phyloP scores from a whole-genome alignment of 1,140 invertebrate genomes.

The Lordiphosa clarofinis region DNA sequence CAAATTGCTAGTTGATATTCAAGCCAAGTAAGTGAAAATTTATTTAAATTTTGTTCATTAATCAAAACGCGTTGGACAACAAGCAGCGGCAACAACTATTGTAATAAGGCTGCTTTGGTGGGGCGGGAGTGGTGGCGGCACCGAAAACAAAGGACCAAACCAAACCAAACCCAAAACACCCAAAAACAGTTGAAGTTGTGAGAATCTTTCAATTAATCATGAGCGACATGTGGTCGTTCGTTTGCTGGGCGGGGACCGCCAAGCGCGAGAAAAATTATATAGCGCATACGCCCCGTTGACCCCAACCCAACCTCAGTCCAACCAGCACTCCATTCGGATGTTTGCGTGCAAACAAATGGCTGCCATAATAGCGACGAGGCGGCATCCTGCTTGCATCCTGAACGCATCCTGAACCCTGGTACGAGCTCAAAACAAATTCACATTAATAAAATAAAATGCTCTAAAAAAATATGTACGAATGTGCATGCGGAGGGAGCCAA shows the following conservation, averaged over 20 bases:
- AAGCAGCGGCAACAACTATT: no score
- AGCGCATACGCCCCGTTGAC: slow-evolving; percentile 53
- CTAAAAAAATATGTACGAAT: background rate
- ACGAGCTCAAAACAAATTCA: slow-evolving; percentile 40
- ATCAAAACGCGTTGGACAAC: no score
- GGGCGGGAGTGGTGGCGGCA: no score
- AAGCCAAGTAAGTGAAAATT: no score
- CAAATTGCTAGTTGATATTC: no score
- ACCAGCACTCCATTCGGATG: slow-evolving; percentile 18
- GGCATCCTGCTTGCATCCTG: slow-evolving; percentile 48
- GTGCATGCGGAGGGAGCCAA: background rate
- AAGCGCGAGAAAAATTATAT: slow-evolving; percentile 70
- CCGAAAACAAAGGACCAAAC: slow-evolving; percentile 1
- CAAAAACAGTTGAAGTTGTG: slow-evolving; percentile 51
- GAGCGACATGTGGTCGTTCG: slow-evolving; percentile 68
- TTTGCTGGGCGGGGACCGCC: slow-evolving; percentile 35
- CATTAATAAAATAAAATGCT: slow-evolving; percentile 65
- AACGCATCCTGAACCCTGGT: slow-evolving; percentile 11
- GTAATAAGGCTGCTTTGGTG: no score
- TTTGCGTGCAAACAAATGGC: slow-evolving; percentile 59
- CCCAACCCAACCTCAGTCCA: background rate
- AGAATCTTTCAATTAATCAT: slow-evolving; percentile 73
- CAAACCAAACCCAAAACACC: slow-evolving; percentile 28
- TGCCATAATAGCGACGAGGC: slow-evolving; percentile 52
- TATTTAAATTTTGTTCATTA: no score